phyloP scores from a whole-genome alignment of 2,888 invertebrate species.

The Odontomyia ornata region DNA sequence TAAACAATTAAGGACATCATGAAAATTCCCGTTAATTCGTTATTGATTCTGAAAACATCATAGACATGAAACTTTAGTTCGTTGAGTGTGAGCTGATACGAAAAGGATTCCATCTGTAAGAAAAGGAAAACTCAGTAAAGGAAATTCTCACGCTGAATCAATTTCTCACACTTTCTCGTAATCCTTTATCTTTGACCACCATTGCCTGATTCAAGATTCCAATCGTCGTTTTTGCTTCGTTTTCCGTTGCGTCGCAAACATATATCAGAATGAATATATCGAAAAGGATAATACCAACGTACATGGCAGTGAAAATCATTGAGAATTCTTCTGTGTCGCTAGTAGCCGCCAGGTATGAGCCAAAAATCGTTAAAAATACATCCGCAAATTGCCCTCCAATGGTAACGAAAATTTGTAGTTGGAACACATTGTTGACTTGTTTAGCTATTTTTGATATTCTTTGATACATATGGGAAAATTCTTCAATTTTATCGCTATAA shows the following conservation, averaged over 20 bases:
- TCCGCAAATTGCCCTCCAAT: not conserved
- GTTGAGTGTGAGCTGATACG: slow-evolving; percentile 19
- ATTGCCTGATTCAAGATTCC: not conserved
- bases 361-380: not conserved
- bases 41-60: not conserved
- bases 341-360: not conserved
- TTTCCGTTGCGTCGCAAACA: not conserved
- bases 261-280: not conserved
- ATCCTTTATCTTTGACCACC: not conserved
- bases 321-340: not conserved
- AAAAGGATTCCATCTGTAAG: slow-evolving; percentile 14
- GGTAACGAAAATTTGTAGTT: not conserved
- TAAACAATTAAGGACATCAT: not conserved
- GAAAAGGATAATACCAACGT: not conserved
- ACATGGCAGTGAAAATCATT: not conserved
- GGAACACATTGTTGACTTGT: not conserved
- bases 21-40: not conserved
- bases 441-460: not conserved
- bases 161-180: not conserved
- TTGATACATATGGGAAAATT: not conserved
- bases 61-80: slow-evolving; percentile 9
- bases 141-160: not conserved
- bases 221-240: not conserved
- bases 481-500: not conserved
- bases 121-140: not conserved